Evolutionary conservation across 2,113 vertebrate species (phyloP).

Genomic region (Dryoscopus gambensis): DNA sequence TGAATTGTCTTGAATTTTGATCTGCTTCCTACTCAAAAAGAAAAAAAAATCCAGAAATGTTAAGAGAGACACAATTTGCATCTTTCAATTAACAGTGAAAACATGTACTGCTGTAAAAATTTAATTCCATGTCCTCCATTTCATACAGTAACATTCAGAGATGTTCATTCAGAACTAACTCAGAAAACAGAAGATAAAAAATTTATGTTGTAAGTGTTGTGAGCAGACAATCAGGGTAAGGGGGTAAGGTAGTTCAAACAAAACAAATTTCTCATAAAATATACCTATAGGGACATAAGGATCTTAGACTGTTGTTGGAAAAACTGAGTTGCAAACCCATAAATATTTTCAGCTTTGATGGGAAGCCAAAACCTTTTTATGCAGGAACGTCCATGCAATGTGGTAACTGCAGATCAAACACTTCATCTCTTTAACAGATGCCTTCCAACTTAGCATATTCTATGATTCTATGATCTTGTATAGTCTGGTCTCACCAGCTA

Average conservation of each 20-base stretch:
- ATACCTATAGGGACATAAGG: not conserved
- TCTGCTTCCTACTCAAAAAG: not conserved
- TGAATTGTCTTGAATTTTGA: not conserved
- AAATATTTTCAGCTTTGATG: constrained; percentile 1
- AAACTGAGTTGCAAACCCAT: not conserved
- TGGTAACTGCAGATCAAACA: not conserved
- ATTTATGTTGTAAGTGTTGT: not conserved
- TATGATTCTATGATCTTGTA: not conserved
- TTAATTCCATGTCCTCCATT: not conserved
- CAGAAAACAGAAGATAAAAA: not conserved
- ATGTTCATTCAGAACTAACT: not conserved
- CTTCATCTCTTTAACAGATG: not conserved
- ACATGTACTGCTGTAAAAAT: not conserved
- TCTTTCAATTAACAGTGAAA: not conserved
- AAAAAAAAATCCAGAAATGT: not conserved
- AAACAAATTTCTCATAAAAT: not conserved
- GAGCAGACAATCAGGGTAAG: not conserved
- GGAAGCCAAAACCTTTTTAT: not conserved
- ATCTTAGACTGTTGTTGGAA: not conserved
- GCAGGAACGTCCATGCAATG: not conserved
- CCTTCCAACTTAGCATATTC: not conserved
- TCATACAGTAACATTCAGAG: not conserved
- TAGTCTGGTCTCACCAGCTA: not conserved
- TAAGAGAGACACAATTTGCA: not conserved
- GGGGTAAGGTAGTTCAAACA: not conserved